These are phyloP conservation scores for Gryllus longicercus DNA, from an alignment of 2,888 invertebrate species.

Conservation along the genomic window DNA sequence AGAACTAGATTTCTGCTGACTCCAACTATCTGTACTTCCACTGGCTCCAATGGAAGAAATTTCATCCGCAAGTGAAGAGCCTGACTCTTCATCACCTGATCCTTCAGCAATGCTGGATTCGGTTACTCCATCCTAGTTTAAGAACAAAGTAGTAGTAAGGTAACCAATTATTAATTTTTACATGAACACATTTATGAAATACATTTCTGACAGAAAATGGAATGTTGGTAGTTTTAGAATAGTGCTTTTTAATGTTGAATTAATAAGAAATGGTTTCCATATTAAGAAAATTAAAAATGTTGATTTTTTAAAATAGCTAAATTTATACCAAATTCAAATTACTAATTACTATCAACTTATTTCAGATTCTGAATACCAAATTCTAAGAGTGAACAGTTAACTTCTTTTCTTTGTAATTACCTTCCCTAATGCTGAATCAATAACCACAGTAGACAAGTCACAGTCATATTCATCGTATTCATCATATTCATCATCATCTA, in stretches of 20 bases:
- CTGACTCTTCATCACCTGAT: neutral
- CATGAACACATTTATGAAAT: too few relatives aligned
- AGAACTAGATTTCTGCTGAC: neutral
- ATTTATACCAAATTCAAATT: too few relatives aligned
- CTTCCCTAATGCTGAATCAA: constrained; percentile 34
- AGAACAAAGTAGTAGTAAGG: neutral
- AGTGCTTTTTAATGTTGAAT: too few relatives aligned
- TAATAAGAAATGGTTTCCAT: too few relatives aligned
- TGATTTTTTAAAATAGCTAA: too few relatives aligned
- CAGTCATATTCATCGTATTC: constrained; percentile 49
- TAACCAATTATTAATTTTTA: too few relatives aligned
- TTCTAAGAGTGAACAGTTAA: constrained; percentile 20
- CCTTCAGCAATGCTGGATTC: neutral
- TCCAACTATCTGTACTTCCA: neutral
- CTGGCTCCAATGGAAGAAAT: neutral
- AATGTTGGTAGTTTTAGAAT: too few relatives aligned
- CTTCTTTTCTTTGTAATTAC: constrained; percentile 27
- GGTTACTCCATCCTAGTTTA: neutral
- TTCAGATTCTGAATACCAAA: too few relatives aligned
- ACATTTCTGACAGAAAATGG: too few relatives aligned
- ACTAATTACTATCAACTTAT: too few relatives aligned
- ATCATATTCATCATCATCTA: constrained; percentile 37
- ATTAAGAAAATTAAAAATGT: too few relatives aligned
- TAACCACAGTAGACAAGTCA: constrained; percentile 49
- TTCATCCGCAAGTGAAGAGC: neutral